Conservation (phyloP, 1,140 invertebrate genomes). For the Lordiphosa collinella region DNA sequence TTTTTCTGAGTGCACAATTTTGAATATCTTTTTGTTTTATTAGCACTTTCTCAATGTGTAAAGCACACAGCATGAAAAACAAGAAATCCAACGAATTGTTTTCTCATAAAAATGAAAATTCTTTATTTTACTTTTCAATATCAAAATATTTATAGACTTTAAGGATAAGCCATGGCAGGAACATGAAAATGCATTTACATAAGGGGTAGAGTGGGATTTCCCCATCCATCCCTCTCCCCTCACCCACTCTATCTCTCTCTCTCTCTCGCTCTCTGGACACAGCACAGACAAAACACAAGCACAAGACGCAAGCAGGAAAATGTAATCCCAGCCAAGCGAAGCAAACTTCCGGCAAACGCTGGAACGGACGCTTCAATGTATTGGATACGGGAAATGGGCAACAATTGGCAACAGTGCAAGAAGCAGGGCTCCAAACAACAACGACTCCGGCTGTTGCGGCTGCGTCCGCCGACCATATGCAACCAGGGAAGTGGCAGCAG, state of each 20-base stretch:
- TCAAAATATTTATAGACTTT: slow-evolving; percentile 72
- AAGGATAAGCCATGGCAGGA: slow-evolving; percentile 65
- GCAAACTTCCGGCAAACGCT: slow-evolving; percentile 75
- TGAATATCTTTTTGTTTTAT: slow-evolving; percentile 72
- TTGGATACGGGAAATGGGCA: slow-evolving; percentile 73
- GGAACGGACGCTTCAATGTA: slow-evolving; percentile 75
- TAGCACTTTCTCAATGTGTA: slow-evolving; percentile 66
- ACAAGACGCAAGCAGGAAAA: slow-evolving; percentile 62
- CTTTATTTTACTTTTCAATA: slow-evolving; percentile 65
- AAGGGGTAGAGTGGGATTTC: slow-evolving; percentile 18
- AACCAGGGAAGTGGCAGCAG: slow-evolving; percentile 21
- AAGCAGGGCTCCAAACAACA: slow-evolving; percentile 9
- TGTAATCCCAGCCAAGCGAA: slow-evolving; percentile 76
- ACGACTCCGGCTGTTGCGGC: slow-evolving; percentile 8
- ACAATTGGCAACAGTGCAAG: slow-evolving; percentile 67
- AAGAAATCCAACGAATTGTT: slow-evolving; percentile 47
- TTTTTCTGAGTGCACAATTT: slow-evolving; percentile 31
- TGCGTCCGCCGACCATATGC: slow-evolving; percentile 5
- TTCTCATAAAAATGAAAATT: slow-evolving; percentile 54
- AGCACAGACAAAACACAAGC: slow-evolving; percentile 38
- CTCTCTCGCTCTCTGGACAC: not conserved
- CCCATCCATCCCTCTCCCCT: slow-evolving; percentile 14
- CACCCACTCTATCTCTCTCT: slow-evolving; percentile 7
- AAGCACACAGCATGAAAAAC: slow-evolving; percentile 11
- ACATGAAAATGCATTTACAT: slow-evolving; percentile 78